Evolutionary conservation across 2,888 invertebrate species (phyloP).

Genomic region (Drosophila macrospina): DNA sequence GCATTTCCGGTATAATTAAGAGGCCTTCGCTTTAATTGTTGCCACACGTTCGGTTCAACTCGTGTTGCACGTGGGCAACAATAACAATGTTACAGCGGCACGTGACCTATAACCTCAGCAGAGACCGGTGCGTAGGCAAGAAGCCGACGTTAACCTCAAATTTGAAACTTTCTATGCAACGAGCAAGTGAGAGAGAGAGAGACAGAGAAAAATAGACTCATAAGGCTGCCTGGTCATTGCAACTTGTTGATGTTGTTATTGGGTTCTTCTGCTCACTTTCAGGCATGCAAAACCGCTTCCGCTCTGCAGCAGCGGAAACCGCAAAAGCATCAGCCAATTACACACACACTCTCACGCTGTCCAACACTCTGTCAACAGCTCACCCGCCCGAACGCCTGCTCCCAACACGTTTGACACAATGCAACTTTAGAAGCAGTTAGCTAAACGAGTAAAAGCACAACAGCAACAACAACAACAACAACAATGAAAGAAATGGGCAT

Average conservation of each 20-base stretch:
- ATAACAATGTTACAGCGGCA: conserved; percentile 48
- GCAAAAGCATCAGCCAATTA: conserved; percentile 49
- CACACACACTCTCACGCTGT: conserved; percentile 29
- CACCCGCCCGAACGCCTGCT: conserved; percentile 7
- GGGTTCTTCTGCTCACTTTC: conserved; percentile 2
- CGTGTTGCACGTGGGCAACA: conserved; percentile 63
- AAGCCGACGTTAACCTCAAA: conserved; percentile 27
- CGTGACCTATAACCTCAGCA: conserved; percentile 59
- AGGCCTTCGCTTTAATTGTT: conserved; percentile 69
- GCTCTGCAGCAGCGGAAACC: conserved; percentile 60
- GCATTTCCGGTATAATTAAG: conserved; percentile 72
- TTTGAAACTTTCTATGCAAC: conserved; percentile 23
- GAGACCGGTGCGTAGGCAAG: conserved; percentile 44
- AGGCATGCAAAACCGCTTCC: conserved; percentile 56
- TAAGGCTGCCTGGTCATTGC: conserved; percentile 1
- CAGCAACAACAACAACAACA: conserved; percentile 18
- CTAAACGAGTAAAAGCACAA: conserved; percentile 36
- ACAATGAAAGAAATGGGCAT: conserved; percentile 41
- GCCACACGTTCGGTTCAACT: conserved; percentile 66
- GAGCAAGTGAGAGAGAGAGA: background rate
- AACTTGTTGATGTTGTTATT: conserved; percentile 57
- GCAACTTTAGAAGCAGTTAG: conserved; percentile 47
- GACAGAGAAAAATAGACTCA: background rate
- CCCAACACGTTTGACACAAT: conserved; percentile 35
- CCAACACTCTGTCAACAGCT: conserved; percentile 15